Base-by-base conservation (phyloP, 1,140 invertebrate species). In the Caerostris extrusa region DNA sequence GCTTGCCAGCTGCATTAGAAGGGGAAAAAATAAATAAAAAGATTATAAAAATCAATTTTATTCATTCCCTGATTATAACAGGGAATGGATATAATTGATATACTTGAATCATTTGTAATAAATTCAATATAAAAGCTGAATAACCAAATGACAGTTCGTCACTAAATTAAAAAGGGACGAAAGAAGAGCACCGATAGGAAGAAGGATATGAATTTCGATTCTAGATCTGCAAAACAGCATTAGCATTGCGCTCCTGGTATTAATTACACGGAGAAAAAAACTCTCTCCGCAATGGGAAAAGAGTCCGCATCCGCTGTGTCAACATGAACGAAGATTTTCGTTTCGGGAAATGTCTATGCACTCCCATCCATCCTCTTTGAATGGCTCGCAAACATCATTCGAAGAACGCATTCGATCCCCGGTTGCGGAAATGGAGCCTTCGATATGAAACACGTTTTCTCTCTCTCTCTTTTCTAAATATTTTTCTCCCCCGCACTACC, bases 351-450 rank as follows among this genome's bases (percentile, higher is more conserved):
- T 67, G 61, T 67, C 61, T 67, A 12, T 34, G 34, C 34, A 34
- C 34, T 34, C 34, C 2, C 61, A 67, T 67, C 61, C 61, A n/a
- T n/a, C 61, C 12, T 17, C n/a, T n/a, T 17, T 17, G 14, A n/a
- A n/a, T 67, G 14, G 5, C 61, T 12, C 17, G 7, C 61, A 67
- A 67, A 67, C 61, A 67, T 67, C 61, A 67, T 14, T 17, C 61
- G 61, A 67, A 67, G 61, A 67, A 67, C 14, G 61, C 61, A 67
- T 67, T 88, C 86, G 34, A 88, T 83, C 71, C 34, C 14, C 4
- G 86, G 60, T 61, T 57, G 56, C 10, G 71, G 90, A 91, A 91
- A 81, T 64, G 90, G 71, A 71, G 55, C 34, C 60, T 91, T 91
- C 90, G 90, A 91, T 81, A 85, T 56, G 82, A 85, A 81, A 67